phyloP scores from a whole-genome alignment of 2,797 vertebrate species.

The Acrossocheilus fasciatus region DNA sequence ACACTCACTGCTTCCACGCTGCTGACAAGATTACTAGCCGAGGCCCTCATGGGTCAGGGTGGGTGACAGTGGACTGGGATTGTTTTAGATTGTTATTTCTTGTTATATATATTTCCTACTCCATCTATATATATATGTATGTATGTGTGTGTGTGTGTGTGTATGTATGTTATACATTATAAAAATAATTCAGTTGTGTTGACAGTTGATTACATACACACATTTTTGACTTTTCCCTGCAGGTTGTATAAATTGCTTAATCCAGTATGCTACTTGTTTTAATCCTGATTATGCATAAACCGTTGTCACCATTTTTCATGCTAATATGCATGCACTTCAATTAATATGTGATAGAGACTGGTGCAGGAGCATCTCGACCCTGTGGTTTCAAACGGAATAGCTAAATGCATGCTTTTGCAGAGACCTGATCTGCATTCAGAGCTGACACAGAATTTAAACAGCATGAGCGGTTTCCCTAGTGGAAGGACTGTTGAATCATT shows the following conservation, averaged over 20 bases:
- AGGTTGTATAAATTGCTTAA: background rate
- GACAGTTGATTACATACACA: background rate
- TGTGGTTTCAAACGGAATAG: background rate
- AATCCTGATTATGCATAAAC: background rate
- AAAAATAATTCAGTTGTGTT: background rate
- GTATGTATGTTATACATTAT: background rate
- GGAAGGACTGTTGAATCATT: slow-evolving; percentile 35
- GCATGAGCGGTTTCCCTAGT: slow-evolving; percentile 5
- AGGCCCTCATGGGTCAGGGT: slow-evolving; percentile 68
- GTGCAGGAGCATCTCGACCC: background rate
- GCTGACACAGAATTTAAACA: background rate
- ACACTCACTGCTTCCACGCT: slow-evolving; percentile 75
- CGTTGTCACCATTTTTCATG: background rate
- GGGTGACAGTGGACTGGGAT: slow-evolving; percentile 37
- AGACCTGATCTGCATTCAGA: slow-evolving; percentile 8
- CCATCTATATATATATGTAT: no score
- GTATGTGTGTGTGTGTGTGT: no score
- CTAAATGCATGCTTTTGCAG: slow-evolving; percentile 20
- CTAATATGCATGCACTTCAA: background rate
- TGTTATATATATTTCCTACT: no score
- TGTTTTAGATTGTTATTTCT: no score
- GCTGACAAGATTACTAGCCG: slow-evolving; percentile 81
- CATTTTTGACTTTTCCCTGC: background rate
- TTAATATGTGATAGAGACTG: background rate
- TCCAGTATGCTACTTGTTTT: background rate